Percentiles rank a stretch among this genome's conserved stretches.
Evolutionary conservation across 2,113 vertebrate species (phyloP).

Genomic region (Zapornia atra): DNA sequence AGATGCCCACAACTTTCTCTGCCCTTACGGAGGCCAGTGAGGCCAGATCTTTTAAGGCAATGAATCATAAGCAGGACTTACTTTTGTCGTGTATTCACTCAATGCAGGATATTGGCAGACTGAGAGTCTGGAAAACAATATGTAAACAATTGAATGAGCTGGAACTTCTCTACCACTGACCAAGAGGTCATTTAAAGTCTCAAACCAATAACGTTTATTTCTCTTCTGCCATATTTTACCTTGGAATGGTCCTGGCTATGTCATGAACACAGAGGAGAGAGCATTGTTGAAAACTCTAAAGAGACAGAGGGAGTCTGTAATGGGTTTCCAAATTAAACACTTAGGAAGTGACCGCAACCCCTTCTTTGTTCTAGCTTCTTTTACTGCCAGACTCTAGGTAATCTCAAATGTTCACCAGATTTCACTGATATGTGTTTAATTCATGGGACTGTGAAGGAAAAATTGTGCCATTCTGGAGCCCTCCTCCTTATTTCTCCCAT

Average conservation of each 20-base stretch:
- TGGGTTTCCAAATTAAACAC: background rate
- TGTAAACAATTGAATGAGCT: background rate
- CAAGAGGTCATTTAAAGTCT: background rate
- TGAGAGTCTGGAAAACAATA: background rate
- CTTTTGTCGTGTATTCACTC: background rate
- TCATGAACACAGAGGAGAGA: background rate
- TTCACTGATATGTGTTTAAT: rapidly evolving
- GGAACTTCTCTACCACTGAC: background rate
- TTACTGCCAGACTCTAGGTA: background rate
- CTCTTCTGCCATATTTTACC: background rate
- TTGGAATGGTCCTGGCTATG: background rate
- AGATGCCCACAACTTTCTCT: background rate
- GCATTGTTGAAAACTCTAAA: background rate
- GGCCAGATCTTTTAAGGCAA: background rate
- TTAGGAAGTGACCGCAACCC: background rate
- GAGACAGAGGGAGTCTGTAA: background rate
- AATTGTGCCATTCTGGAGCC: background rate
- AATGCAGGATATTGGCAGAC: background rate
- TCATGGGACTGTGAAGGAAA: background rate
- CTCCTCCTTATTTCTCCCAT: background rate
- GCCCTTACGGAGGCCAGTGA: background rate
- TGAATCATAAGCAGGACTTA: background rate
- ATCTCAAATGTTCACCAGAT: rapidly evolving
- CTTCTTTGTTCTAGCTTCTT: background rate
- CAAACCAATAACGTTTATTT: background rate